Conservation (phyloP, 2,888 invertebrate genomes). For the Hirtodrosophila alboralis region DNA sequence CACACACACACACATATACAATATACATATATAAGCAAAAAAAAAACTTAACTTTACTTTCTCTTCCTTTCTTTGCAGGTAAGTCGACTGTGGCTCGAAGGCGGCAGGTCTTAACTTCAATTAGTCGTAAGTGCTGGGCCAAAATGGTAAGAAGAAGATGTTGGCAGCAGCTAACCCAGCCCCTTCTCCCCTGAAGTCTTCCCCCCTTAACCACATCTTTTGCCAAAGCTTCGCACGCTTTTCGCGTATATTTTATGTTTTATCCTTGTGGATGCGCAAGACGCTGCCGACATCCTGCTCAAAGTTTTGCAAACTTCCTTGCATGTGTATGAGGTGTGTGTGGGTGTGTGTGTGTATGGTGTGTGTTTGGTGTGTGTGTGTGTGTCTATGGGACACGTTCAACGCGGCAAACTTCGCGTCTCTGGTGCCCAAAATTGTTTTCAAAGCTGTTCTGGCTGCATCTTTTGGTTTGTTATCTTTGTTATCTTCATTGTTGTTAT, state of each 20-base stretch:
- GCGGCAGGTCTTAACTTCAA: conserved; percentile 67
- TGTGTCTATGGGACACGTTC: conserved; percentile 22
- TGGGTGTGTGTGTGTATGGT: conserved; percentile 5
- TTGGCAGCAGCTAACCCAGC: conserved; percentile 21
- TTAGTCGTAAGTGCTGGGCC: conserved; percentile 76
- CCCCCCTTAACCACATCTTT: conserved; percentile 2
- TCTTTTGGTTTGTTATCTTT: conserved; percentile 18
- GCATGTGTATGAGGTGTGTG: conserved; percentile 4
- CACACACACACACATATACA: background rate
- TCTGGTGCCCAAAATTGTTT: conserved; percentile 63
- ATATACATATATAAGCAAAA: too few relatives aligned
- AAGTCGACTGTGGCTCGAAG: conserved; percentile 44
- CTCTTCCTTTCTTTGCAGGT: conserved; percentile 54
- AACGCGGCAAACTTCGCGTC: conserved; percentile 47
- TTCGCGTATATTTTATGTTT: conserved; percentile 58
- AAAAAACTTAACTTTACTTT: conserved; percentile 14
- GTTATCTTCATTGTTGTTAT: conserved; percentile 1
- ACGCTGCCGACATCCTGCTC: conserved; percentile 18
- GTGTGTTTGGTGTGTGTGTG: conserved; percentile 3
- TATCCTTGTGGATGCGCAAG: conserved; percentile 38
- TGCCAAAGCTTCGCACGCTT: conserved; percentile 51
- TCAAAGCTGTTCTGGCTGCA: conserved; percentile 54
- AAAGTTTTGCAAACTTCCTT: conserved; percentile 23
- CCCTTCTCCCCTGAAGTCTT: background rate
- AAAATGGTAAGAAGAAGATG: conserved; percentile 32